Base-by-base conservation (phyloP, 1,140 invertebrate species). In the Atta colombica region DNA sequence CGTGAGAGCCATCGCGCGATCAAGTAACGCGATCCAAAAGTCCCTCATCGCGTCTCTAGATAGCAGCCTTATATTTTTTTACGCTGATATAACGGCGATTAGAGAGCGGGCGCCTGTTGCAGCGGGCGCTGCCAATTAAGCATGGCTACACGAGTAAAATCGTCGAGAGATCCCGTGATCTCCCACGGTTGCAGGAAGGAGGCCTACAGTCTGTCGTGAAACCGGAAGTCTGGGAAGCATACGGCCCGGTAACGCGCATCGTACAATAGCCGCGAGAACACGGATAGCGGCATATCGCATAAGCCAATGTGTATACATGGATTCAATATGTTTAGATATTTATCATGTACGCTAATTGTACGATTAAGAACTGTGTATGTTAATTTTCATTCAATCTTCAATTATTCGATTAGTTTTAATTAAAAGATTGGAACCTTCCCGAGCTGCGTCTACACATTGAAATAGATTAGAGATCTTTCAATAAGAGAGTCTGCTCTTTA, bases 1-100 rank as follows among this genome's bases (percentile, higher is more conserved):
- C 87, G 77, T 91, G 88, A 90, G 91, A 92, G 91, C 88, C 87
- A 89, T 90, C 88, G 82, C 71, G 77, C 61, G 77, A 66, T 90
- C 75, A 72, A 68, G 75, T 85, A 63, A 60, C 74, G 51, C 71
- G 86, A 90, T 90, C 55, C 77, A 66, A 77, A 74, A 90, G 81
- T 61, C 49, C 51, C 65, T 58, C 71, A 55, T 71, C n/a, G 45
- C 58, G 21, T 35, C 51, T 21, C 12, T 35, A 84, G 88, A 87
- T 85, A 75, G 74, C 58, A 75, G 74, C 58, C 71, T 77, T 88
- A 84, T 84, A 75, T 84, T 61, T 61, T 84, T 86, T 87, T 55
- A 31, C 74, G 87, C 87, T 87, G 89, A 91, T 88, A 85, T 88
- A 91, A 91, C 89, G 82, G 82, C 82, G 86, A 90, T 90, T 90